phyloP scores from a whole-genome alignment of 2,888 invertebrate genomes.

The Polymixis flavicincta region DNA sequence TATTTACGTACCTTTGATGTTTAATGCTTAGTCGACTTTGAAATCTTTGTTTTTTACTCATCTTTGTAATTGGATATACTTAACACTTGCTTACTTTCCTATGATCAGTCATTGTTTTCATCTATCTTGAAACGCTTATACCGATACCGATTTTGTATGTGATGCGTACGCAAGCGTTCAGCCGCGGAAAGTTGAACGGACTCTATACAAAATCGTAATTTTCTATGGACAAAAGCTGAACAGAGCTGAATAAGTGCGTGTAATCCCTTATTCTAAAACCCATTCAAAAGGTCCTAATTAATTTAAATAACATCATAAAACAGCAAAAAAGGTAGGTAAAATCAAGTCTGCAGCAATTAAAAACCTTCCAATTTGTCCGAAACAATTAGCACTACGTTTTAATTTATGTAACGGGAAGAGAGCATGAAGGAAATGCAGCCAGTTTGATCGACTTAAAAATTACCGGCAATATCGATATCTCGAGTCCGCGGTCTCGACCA shows the following conservation, averaged over 20 bases:
- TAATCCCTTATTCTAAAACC: background rate
- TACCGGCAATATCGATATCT: constrained; percentile 59
- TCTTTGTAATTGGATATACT: background rate
- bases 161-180: too few species aligned
- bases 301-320: too few species aligned
- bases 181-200: too few species aligned
- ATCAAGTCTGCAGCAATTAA: background rate
- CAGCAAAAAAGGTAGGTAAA: too few species aligned
- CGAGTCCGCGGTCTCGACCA: constrained; percentile 55
- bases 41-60: background rate
- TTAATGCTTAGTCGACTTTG: background rate
- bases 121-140: background rate
- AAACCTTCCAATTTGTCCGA: background rate
- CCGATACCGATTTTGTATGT: too few species aligned
- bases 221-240: too few species aligned
- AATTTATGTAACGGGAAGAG: constrained; percentile 13
- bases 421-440: constrained; percentile 23
- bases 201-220: too few species aligned
- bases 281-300: background rate
- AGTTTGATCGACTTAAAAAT: constrained; percentile 55
- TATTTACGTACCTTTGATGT: background rate
- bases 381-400: background rate
- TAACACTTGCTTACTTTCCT: background rate
- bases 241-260: too few species aligned
- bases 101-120: background rate